Base-by-base conservation (phyloP, 2,113 vertebrate genomes). In the Coreoperca whiteheadi region DNA sequence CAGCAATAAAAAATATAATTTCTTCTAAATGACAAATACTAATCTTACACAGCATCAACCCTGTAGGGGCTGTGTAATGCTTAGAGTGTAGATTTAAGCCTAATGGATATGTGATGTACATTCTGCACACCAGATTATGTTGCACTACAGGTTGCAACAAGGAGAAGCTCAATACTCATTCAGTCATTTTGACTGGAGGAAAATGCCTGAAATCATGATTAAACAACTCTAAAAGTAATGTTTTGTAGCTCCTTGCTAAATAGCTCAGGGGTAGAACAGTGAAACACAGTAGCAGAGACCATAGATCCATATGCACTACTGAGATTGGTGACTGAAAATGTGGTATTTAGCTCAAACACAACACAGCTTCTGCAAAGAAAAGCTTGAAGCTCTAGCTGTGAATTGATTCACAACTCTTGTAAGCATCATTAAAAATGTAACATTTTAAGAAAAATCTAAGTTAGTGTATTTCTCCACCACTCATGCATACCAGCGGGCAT, bases 401-500 rank as follows among this genome's bases (percentile, higher is more conserved):
- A 85, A 84, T 85, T 77, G 69, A 84, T 80, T 87, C 63, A 69
- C 71, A 80, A 59, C 57, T 79, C 48, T n/a, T 53, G 69, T 25
- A 71, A 65, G 67, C 15, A 0, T 30, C 70, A 53, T 90, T 63
- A 88, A 90, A 83, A 77, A 85, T 91, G 85, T 18, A 89, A 73
- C 15, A 61, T 82, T 76, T 86, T 74, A 32, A 66, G 65, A 68
- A 85, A 91, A 91, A 78, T 82, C 72, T 61, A 79, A 71, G 81
- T 84, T 84, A 2, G 80, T 79, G 79, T 85, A 88, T 67, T 85
- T 76, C 79, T 74, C 74, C 54, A 66, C 73, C 79, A 74, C 80
- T 90, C 86, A 79, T 82, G 84, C 82, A 85, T 86, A 82, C 82
- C 84, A 77, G 80, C 11, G 23, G 70, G 64, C 80, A 73, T 86